Conservation (phyloP, 2,797 vertebrate genomes). For the Siniperca obscura region DNA sequence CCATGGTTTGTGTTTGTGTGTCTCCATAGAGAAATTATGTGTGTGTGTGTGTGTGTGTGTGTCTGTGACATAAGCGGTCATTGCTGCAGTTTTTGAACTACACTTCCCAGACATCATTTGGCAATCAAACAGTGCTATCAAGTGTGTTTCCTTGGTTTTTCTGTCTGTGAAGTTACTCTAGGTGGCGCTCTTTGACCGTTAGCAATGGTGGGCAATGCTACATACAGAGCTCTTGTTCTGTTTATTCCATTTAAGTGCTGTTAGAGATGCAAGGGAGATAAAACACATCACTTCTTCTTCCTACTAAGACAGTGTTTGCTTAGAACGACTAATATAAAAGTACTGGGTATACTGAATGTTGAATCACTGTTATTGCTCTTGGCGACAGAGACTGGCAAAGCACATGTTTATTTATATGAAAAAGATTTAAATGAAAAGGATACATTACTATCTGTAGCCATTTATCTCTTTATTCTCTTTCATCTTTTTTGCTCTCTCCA, state of each 20-base stretch:
- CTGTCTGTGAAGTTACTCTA: slow-evolving; percentile 6
- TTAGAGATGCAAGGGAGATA: slow-evolving; percentile 4
- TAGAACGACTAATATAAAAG: slow-evolving; percentile 20
- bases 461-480: slow-evolving; percentile 11
- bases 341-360: background rate
- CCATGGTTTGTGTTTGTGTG: slow-evolving; percentile 20
- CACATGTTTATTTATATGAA: slow-evolving; percentile 28
- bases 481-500: background rate
- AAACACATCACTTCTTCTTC: slow-evolving; percentile 3
- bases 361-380: slow-evolving; percentile 18
- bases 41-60: slow-evolving; percentile 1
- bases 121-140: background rate
- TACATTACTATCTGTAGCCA: background rate
- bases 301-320: background rate
- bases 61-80: background rate
- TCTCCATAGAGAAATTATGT: background rate
- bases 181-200: slow-evolving; percentile 30
- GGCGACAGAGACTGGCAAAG: slow-evolving; percentile 12
- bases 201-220: background rate
- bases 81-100: background rate
- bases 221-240: background rate
- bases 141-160: slow-evolving; percentile 1
- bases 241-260: background rate
- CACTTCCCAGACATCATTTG: background rate
- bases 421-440: slow-evolving; percentile 12